phyloP scores from a whole-genome alignment of 1,140 invertebrate species.

The Trissolcus basalis region DNA sequence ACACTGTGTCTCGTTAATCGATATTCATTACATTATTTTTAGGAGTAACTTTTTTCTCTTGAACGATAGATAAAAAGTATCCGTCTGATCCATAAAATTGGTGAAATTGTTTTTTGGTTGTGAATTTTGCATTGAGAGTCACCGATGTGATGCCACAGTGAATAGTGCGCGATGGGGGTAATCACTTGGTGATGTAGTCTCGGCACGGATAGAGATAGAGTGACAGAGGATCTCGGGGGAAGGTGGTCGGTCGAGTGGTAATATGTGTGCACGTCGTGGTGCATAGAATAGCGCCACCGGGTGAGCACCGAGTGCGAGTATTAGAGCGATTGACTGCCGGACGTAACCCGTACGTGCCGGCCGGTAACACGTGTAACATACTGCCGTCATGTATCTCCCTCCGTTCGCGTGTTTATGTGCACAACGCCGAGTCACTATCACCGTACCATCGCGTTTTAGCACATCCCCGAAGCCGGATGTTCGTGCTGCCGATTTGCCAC shows the following conservation, averaged over 20 bases:
- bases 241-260: constrained; percentile 15
- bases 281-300: constrained; percentile 53
- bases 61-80: no score
- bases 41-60: no score
- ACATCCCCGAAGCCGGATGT: constrained; percentile 60
- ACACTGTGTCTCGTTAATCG: neutral
- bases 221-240: constrained; percentile 42
- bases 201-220: constrained; percentile 62
- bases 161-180: constrained; percentile 66
- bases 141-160: constrained; percentile 47
- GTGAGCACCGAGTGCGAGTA: constrained; percentile 67
- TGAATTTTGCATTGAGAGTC: constrained; percentile 14
- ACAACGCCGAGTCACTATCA: constrained; percentile 60
- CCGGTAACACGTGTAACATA: constrained; percentile 76
- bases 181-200: constrained; percentile 74
- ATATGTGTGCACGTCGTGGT: constrained; percentile 55
- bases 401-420: constrained; percentile 69
- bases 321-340: constrained; percentile 76
- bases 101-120: neutral
- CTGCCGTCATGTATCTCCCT: constrained; percentile 72
- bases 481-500: constrained; percentile 57
- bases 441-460: constrained; percentile 60
- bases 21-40: no score
- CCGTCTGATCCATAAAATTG: no score
- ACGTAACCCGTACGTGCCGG: constrained; percentile 74